Conservation (phyloP, 2,797 vertebrate species). For the Tachyglossus aculeatus region DNA sequence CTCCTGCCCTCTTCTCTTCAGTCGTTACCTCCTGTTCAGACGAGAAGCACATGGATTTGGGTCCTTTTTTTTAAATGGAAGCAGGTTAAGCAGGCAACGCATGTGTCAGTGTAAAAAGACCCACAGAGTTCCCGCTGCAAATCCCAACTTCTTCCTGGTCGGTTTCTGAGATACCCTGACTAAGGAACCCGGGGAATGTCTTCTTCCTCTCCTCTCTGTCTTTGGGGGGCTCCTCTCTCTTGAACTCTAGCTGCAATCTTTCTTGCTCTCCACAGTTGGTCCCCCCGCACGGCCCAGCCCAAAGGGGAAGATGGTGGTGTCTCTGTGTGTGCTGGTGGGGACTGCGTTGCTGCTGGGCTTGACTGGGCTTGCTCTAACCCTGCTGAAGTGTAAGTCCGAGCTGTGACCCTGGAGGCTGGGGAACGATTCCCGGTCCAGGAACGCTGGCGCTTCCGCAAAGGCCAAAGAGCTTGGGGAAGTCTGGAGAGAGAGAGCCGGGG, state of each 20-base stretch:
- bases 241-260: background rate
- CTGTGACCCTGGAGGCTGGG: background rate
- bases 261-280: background rate
- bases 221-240: fast-evolving
- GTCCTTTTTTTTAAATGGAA: background rate
- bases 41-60: background rate
- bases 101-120: too few species aligned
- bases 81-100: background rate
- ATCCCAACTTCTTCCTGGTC: too few species aligned
- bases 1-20: background rate
- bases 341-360: slow-evolving; percentile 15
- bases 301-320: background rate
- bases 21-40: background rate
- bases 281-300: background rate
- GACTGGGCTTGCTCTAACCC: background rate
- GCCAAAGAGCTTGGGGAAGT: too few species aligned
- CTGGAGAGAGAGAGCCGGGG: background rate
- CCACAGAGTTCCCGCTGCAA: too few species aligned
- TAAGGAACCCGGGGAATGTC: background rate
- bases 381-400: slow-evolving; percentile 45
- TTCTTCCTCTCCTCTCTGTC: background rate
- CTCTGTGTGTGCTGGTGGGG: slow-evolving; percentile 10
- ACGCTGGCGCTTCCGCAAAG: background rate
- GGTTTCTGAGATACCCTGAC: background rate
- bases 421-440: background rate